Conservation (phyloP, 2,797 vertebrate species). For the Staurois parvus region DNA sequence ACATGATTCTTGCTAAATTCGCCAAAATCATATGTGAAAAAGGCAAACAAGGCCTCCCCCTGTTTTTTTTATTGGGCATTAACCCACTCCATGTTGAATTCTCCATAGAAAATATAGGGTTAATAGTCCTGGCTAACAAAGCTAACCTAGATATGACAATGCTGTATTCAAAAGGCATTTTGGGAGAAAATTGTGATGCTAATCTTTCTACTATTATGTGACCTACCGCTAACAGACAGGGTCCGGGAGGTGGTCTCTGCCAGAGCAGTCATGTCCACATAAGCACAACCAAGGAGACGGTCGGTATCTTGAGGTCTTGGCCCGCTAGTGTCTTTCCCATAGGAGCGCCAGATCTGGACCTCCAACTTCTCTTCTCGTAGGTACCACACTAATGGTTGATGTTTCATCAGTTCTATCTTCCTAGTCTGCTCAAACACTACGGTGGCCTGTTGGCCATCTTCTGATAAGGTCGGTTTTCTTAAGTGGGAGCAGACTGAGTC, state of each 20-base stretch:
- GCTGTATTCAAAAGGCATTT: no score
- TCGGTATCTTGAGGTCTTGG: conserved; percentile 87
- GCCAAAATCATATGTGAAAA: no score
- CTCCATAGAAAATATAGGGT: no score
- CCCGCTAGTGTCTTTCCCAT: conserved; percentile 75
- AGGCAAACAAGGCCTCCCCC: no score
- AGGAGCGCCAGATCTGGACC: conserved; percentile 92
- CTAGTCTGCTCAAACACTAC: conserved; percentile 81
- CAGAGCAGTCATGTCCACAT: conserved; percentile 83
- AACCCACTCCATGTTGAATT: no score
- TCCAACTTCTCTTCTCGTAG: conserved; percentile 90
- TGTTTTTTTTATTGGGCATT: no score
- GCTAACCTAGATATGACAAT: no score
- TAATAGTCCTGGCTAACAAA: no score
- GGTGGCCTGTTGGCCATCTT: conserved; percentile 68
- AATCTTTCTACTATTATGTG: neutral
- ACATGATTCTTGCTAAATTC: no score
- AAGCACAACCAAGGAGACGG: conserved; percentile 90
- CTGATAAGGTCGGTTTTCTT: conserved; percentile 78
- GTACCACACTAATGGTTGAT: conserved; percentile 88
- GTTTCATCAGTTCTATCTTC: conserved; percentile 76
- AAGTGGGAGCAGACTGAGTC: conserved; percentile 85
- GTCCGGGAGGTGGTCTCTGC: conserved; percentile 72
- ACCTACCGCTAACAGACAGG: conserved; percentile 83
- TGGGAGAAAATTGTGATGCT: no score